phyloP scores from a whole-genome alignment of 2,797 vertebrate genomes.

The Rhyacichthys aspro region DNA sequence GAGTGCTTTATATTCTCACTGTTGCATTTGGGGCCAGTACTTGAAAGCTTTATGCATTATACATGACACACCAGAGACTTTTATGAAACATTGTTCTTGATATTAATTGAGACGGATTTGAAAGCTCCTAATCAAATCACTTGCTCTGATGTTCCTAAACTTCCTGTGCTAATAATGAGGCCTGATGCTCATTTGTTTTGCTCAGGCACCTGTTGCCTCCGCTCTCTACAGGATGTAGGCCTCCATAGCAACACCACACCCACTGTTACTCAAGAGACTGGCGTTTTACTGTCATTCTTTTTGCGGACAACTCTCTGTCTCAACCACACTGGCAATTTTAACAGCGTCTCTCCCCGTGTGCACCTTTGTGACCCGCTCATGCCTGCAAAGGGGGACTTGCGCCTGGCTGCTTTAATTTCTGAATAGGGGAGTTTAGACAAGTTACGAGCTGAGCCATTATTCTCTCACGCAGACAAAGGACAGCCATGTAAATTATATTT shows the following conservation, averaged over 20 bases:
- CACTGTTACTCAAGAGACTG: conserved; percentile 11
- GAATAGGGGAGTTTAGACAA: conserved; percentile 74
- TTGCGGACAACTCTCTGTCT: neutral
- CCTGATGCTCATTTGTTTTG: conserved; percentile 50
- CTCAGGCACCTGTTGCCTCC: conserved; percentile 52
- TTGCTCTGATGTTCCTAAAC: conserved; percentile 5
- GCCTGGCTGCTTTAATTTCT: conserved; percentile 72
- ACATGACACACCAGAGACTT: neutral
- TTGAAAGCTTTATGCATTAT: neutral
- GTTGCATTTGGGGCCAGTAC: neutral
- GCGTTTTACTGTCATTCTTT: conserved; percentile 8
- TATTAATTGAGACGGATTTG: neutral
- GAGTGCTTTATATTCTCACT: neutral
- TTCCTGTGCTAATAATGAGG: conserved; percentile 29
- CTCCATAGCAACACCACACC: conserved; percentile 58
- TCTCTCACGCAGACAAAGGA: conserved; percentile 21
- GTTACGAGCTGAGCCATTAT: conserved; percentile 71
- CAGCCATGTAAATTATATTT: neutral
- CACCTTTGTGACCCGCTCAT: conserved; percentile 49
- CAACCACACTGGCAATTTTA: conserved; percentile 15
- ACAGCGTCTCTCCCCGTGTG: conserved; percentile 37
- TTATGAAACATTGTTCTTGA: neutral
- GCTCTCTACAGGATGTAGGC: conserved; percentile 43
- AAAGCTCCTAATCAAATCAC: conserved; percentile 16
- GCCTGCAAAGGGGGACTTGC: conserved; percentile 39